Conservation (phyloP, 2,113 vertebrate species). For the Charina bottae region DNA sequence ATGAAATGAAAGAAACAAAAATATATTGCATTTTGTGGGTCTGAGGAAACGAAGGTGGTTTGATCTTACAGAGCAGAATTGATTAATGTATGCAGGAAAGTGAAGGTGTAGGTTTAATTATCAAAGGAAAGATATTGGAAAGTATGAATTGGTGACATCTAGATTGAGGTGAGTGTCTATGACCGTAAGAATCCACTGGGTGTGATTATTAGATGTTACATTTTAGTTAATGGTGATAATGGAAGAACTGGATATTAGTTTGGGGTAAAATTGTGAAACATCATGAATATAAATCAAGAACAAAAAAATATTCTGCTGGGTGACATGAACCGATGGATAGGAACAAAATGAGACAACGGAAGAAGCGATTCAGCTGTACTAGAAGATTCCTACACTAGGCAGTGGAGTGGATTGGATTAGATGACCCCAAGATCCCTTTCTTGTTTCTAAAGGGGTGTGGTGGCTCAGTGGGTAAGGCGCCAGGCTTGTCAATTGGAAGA, state of each 20-base stretch:
- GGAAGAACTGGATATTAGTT: too few relatives aligned
- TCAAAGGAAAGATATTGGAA: not conserved
- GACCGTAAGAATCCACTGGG: not conserved
- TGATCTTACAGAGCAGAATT: not conserved
- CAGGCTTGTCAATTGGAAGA: too few relatives aligned
- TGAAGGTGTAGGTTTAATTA: not conserved
- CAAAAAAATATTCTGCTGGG: too few relatives aligned
- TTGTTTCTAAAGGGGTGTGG: too few relatives aligned
- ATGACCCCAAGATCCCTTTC: too few relatives aligned
- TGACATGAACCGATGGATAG: not conserved
- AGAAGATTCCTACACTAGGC: not conserved
- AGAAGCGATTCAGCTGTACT: not conserved
- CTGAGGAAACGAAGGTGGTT: not conserved
- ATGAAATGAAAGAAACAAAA: too few relatives aligned
- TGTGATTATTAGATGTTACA: too few relatives aligned
- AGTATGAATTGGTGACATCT: not conserved
- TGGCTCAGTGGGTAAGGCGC: too few relatives aligned
- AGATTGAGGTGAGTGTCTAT: not conserved
- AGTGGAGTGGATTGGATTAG: not conserved
- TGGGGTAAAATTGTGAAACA: too few relatives aligned
- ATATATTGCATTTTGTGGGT: not conserved
- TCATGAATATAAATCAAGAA: too few relatives aligned
- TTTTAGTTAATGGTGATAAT: too few relatives aligned
- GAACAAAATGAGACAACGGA: not conserved
- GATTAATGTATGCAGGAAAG: not conserved